Evolutionary conservation across 2,888 invertebrate genomes (phyloP).

Genomic region (Diarsia rubi): DNA sequence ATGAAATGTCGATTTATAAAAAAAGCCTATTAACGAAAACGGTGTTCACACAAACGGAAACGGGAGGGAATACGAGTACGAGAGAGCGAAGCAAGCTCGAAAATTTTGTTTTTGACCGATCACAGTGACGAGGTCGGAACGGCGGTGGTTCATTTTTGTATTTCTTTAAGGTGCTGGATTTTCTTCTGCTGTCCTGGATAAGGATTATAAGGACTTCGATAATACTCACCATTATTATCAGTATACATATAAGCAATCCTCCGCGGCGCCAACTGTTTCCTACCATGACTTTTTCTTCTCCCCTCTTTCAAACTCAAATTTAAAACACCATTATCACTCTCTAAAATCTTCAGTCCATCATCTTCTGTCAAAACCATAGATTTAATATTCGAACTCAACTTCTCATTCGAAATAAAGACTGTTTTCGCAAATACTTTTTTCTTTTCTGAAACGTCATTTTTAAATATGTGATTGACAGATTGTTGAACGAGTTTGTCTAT

Average conservation of each 20-base stretch:
- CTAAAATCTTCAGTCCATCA: conserved; percentile 63
- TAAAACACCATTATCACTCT: conserved; percentile 76
- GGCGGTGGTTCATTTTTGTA: too few species aligned
- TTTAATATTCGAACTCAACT: conserved; percentile 70
- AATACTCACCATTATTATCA: conserved; percentile 79
- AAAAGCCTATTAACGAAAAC: too few species aligned
- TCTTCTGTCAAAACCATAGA: conserved; percentile 70
- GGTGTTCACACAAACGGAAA: too few species aligned
- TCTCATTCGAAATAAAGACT: conserved; percentile 80
- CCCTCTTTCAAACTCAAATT: conserved; percentile 85
- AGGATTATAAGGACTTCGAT: too few species aligned
- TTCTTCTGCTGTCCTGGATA: too few species aligned
- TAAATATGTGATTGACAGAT: conserved; percentile 86
- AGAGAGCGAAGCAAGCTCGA: too few species aligned
- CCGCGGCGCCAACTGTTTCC: conserved; percentile 86
- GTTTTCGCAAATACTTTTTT: conserved; percentile 85
- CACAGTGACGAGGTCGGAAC: too few species aligned
- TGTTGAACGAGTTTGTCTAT: conserved; percentile 86
- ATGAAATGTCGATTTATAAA: too few species aligned
- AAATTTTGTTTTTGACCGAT: too few species aligned
- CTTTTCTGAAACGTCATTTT: conserved; percentile 73
- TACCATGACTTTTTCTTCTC: conserved; percentile 82
- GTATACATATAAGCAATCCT: conserved; percentile 78
- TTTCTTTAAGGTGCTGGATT: too few species aligned
- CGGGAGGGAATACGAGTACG: too few species aligned